Percentiles rank a stretch among this genome's conserved stretches.
Evolutionary conservation across 2,888 invertebrate species (phyloP).

Genomic region (Paralinhomoeus sp.): DNA sequence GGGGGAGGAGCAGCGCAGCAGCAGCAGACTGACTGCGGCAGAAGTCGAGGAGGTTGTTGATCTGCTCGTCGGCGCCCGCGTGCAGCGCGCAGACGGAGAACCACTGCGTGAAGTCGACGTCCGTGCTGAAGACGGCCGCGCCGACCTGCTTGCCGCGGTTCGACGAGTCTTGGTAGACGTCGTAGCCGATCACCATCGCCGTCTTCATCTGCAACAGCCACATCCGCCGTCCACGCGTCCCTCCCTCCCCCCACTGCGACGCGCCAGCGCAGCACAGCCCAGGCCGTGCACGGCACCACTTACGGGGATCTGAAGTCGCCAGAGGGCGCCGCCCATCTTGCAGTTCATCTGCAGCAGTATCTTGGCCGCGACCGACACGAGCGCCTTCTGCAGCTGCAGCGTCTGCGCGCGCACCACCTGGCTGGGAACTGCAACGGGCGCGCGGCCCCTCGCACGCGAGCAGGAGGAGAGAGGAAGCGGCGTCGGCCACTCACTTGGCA

Average conservation of each 20-base stretch:
- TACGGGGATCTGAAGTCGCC: constrained; percentile 49
- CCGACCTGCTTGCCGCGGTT: constrained; percentile 45
- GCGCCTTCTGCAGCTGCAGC: constrained; percentile 38
- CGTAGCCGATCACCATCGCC: constrained; percentile 59
- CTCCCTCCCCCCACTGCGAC: too few species aligned
- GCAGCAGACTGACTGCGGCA: constrained; percentile 12
- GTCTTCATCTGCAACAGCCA: constrained; percentile 7
- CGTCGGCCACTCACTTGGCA: constrained; percentile 1
- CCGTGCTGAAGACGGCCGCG: constrained; percentile 55
- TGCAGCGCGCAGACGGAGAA: constrained; percentile 51
- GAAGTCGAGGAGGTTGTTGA: constrained; percentile 40
- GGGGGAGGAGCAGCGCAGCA: too few species aligned
- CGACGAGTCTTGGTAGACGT: constrained; percentile 61
- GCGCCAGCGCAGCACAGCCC: too few species aligned
- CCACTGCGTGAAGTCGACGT: constrained; percentile 44
- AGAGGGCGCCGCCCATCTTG: constrained; percentile 72
- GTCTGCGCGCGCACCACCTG: constrained; percentile 34
- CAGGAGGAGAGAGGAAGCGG: too few species aligned
- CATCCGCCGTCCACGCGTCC: too few species aligned
- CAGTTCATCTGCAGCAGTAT: constrained; percentile 75
- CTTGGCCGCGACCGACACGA: constrained; percentile 64
- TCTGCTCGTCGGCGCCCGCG: constrained; percentile 48
- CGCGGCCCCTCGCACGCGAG: too few species aligned
- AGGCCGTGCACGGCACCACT: too few species aligned
- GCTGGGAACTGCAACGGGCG: constrained; percentile 30